A percentile compares a stretch with the other conserved stretches of the same genome.
Evolutionary conservation across 2,797 vertebrate genomes (phyloP).

Genomic region (Xyrichtys novacula): DNA sequence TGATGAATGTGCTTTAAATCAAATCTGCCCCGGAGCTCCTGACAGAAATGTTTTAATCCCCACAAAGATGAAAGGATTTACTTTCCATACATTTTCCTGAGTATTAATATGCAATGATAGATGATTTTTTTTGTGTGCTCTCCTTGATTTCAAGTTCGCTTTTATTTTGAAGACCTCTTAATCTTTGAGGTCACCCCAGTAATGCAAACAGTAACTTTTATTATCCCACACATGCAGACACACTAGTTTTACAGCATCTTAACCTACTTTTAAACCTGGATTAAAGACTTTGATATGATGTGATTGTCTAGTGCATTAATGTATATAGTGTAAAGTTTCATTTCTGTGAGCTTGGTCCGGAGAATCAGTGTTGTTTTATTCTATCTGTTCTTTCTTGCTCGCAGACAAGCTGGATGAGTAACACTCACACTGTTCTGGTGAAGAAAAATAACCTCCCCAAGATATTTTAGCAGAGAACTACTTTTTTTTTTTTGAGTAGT

Average conservation of each 20-base stretch:
- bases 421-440: neutral
- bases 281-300: too few relatives aligned
- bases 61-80: constrained; percentile 59
- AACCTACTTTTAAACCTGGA: too few relatives aligned
- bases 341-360: too few relatives aligned
- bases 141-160: constrained; percentile 52
- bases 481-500: constrained; percentile 52
- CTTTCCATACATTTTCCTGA: constrained; percentile 47
- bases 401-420: constrained; percentile 9
- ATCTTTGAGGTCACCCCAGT: constrained; percentile 35
- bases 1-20: constrained; percentile 34
- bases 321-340: too few relatives aligned
- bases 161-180: constrained; percentile 52
- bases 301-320: too few relatives aligned
- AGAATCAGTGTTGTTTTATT: neutral
- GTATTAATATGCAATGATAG: constrained; percentile 64
- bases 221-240: too few relatives aligned
- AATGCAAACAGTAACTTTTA: neutral
- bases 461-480: constrained; percentile 33
- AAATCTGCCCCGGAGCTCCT: constrained; percentile 13
- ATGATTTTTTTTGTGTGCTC: constrained; percentile 54
- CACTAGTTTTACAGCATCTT: too few relatives aligned
- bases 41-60: constrained; percentile 46
- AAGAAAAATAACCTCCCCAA: neutral
- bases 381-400: constrained; percentile 10